Evolutionary conservation across 2,888 invertebrate genomes (phyloP).

Genomic region (Mechanitis mazaeus): DNA sequence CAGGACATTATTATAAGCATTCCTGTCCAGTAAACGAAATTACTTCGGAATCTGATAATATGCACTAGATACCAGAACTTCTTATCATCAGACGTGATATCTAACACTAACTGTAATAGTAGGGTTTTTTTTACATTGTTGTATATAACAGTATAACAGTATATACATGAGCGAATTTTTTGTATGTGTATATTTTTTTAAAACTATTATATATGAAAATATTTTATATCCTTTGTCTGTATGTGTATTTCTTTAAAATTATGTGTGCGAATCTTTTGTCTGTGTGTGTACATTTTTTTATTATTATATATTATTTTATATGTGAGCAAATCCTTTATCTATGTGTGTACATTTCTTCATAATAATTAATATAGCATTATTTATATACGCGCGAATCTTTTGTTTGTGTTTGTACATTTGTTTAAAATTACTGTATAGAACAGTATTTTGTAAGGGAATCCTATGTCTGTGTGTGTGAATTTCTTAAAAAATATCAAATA

Average conservation of each 20-base stretch:
- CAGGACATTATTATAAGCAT: neutral
- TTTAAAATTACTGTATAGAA: too few relatives aligned
- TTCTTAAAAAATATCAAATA: too few relatives aligned
- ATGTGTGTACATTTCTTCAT: too few relatives aligned
- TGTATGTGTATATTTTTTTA: conserved; percentile 43
- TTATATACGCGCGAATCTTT: too few relatives aligned
- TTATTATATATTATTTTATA: too few relatives aligned
- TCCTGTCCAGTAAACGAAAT: neutral
- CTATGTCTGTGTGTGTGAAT: too few relatives aligned
- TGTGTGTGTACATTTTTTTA: conserved; percentile 26
- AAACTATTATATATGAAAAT: conserved; percentile 38
- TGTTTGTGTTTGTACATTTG: too few relatives aligned
- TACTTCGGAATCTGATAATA: neutral
- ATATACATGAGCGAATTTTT: too few relatives aligned
- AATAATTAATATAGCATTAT: too few relatives aligned
- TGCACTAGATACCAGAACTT: neutral
- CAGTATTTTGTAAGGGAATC: too few relatives aligned
- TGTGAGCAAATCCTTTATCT: too few relatives aligned
- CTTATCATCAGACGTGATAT: neutral
- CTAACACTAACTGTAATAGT: conserved; percentile 2
- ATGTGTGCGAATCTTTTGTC: neutral
- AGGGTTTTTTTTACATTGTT: conserved; percentile 49
- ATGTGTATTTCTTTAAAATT: neutral
- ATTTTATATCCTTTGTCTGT: neutral
- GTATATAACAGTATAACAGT: conserved; percentile 37